A percentile compares a stretch with the other conserved stretches of the same genome.
phyloP scores from a whole-genome alignment of 2,113 vertebrate genomes.

The Gavia stellata region DNA sequence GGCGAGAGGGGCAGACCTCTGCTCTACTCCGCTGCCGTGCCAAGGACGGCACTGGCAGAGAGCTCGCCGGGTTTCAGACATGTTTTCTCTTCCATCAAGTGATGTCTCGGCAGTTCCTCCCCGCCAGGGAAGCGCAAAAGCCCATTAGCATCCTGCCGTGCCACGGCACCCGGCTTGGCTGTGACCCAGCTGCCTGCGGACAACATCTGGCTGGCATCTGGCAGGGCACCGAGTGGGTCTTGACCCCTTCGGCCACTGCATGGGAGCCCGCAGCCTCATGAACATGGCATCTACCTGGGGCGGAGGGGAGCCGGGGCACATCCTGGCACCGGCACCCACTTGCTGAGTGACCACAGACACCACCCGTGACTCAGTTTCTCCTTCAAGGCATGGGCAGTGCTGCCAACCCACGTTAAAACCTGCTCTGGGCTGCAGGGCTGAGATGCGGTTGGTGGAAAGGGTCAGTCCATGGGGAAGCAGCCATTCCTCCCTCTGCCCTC shows the following conservation, averaged over 20 bases:
- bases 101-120: background rate
- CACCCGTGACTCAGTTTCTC: background rate
- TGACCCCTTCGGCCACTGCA: accelerated
- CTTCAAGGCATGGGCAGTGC: accelerated
- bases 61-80: accelerated
- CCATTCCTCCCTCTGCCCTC: background rate
- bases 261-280: background rate
- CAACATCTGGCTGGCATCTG: background rate
- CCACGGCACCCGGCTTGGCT: background rate
- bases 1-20: background rate
- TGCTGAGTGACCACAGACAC: background rate
- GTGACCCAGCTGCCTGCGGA: background rate
- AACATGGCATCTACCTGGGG: background rate
- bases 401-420: background rate
- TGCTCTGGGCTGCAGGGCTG: background rate
- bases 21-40: background rate
- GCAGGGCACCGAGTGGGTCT: background rate
- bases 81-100: background rate
- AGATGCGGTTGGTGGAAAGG: background rate
- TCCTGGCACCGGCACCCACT: background rate
- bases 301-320: accelerated
- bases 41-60: accelerated
- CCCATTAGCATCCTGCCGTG: background rate
- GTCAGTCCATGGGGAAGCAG: background rate
- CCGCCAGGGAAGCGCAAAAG: background rate